A percentile compares a stretch with the other conserved stretches of the same genome.
Evolutionary conservation across 2,888 invertebrate species (phyloP).

Genomic region (Nemoura dubitans): DNA sequence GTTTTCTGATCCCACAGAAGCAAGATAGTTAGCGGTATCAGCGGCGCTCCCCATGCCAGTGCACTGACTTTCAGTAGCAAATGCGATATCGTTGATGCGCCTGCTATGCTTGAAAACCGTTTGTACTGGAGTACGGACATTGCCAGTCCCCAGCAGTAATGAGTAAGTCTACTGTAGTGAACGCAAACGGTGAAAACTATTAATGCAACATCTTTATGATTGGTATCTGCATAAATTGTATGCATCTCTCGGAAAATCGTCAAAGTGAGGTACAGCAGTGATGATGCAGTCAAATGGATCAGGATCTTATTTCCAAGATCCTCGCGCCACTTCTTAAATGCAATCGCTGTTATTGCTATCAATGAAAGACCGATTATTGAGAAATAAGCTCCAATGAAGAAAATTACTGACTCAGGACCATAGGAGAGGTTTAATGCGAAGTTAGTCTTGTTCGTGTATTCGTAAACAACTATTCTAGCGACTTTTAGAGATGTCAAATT

Average conservation of each 20-base stretch:
- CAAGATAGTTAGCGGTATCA: neutral
- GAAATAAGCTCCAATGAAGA: neutral
- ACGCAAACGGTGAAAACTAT: neutral
- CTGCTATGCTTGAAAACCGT: neutral
- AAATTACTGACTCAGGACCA: neutral
- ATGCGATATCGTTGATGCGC: neutral
- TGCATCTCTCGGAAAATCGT: neutral
- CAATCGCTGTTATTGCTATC: neutral
- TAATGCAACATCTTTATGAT: neutral
- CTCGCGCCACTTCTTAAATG: neutral
- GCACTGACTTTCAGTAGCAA: neutral
- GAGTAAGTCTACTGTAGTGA: neutral
- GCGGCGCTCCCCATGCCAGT: neutral
- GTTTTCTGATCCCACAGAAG: neutral
- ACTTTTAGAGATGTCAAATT: neutral
- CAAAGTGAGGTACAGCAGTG: neutral
- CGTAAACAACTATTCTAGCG: neutral
- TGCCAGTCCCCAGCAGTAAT: neutral
- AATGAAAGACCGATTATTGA: neutral
- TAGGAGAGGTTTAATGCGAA: neutral
- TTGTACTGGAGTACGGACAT: constrained; percentile 8
- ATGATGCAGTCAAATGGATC: neutral
- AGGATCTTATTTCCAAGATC: neutral
- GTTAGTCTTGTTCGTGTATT: neutral
- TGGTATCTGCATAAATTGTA: neutral